phyloP scores from a whole-genome alignment of 30 jellyfish, hydroid and myxozoan species.

The Mastigias papua region DNA sequence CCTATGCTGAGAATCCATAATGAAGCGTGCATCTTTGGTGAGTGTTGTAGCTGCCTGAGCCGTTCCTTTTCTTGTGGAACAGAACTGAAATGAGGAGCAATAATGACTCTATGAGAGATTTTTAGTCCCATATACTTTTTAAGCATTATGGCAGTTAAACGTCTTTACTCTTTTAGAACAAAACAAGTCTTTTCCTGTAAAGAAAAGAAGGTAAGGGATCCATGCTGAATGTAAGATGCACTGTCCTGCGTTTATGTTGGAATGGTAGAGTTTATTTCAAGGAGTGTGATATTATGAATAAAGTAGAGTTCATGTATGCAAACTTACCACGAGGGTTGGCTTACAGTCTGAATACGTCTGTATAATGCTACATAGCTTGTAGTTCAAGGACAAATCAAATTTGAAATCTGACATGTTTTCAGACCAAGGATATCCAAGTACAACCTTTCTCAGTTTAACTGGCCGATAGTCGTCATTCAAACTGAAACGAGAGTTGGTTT shows the following conservation, averaged over 20 bases:
- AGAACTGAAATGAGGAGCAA: slow-evolving; percentile 64
- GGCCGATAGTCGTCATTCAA: slow-evolving; percentile 97
- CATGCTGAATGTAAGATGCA: no score
- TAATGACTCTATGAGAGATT: background rate
- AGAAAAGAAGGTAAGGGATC: background rate
- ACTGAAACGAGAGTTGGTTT: slow-evolving; percentile 67
- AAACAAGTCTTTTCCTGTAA: background rate
- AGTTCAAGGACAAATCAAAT: slow-evolving; percentile 93
- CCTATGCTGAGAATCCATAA: slow-evolving; percentile 83
- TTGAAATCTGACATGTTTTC: slow-evolving; percentile 90
- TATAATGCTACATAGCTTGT: slow-evolving; percentile 89
- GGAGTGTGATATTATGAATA: no score
- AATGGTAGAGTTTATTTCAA: no score
- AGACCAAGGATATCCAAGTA: slow-evolving; percentile 93
- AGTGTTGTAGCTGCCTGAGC: slow-evolving; percentile 95
- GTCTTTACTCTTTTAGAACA: background rate
- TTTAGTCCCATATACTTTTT: no score
- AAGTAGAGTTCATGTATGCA: no score
- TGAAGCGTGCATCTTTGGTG: slow-evolving; percentile 95
- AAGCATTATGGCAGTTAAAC: no score
- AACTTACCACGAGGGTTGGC: slow-evolving; percentile 94
- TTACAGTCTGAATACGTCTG: slow-evolving; percentile 96
- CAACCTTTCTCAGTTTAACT: slow-evolving; percentile 85
- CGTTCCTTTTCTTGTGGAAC: slow-evolving; percentile 97
- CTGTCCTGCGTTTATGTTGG: no score